A percentile compares a stretch with the other conserved stretches of the same genome.
These are phyloP conservation scores for Hemiscyllium ocellatum DNA, from an alignment of 2,113 vertebrate genomes.

Conservation along the genomic window DNA sequence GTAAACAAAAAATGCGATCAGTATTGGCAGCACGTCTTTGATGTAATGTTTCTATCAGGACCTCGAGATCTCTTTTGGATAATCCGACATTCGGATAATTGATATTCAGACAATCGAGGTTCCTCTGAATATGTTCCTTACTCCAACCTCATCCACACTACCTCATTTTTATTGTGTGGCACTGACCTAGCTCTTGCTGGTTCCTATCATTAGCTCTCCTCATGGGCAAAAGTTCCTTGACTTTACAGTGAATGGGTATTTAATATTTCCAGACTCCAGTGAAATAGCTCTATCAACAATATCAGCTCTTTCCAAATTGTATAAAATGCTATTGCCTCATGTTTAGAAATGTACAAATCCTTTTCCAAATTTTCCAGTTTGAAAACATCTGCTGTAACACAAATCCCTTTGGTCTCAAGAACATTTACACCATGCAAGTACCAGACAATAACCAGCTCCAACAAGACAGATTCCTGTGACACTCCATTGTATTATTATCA, in stretches of 20 bases:
- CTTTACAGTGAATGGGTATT: not conserved
- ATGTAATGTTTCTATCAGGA: too few species aligned
- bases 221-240: not conserved
- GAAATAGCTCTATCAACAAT: not conserved
- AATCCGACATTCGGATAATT: too few species aligned
- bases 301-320: not conserved
- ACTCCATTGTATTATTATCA: too few species aligned
- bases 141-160: not conserved
- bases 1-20: too few species aligned
- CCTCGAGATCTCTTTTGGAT: too few species aligned
- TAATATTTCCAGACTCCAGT: not conserved
- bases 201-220: not conserved
- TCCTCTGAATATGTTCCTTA: not conserved
- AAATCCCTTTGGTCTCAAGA: not conserved
- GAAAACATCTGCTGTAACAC: not conserved
- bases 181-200: not conserved
- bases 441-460: too few species aligned
- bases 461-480: too few species aligned
- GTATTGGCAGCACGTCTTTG: too few species aligned
- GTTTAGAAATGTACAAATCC: not conserved
- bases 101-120: too few species aligned
- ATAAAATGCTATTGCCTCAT: not conserved
- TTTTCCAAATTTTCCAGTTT: not conserved
- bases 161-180: not conserved
- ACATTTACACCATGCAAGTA: too few species aligned